Conservation (phyloP, 2,888 invertebrate species). For the Gnatocerus cornutus region DNA sequence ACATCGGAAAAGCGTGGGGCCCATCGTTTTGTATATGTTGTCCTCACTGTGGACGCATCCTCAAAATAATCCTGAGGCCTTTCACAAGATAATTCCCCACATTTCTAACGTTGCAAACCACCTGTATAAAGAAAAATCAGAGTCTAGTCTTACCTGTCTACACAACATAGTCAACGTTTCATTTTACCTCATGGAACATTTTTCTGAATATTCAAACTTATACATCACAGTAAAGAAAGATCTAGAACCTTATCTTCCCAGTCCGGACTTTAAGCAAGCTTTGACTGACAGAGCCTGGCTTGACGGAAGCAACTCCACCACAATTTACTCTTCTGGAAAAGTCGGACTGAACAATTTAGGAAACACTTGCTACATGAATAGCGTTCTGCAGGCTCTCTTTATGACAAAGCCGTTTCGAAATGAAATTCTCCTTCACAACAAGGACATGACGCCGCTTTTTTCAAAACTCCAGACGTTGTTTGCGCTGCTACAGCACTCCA, state of each 20-base stretch:
- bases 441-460: conserved; percentile 76
- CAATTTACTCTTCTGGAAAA: conserved; percentile 70
- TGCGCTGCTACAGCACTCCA: conserved; percentile 81
- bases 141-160: conserved; percentile 70
- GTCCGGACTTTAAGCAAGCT: conserved; percentile 62
- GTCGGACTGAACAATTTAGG: conserved; percentile 88
- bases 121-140: conserved; percentile 76
- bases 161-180: conserved; percentile 78
- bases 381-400: conserved; percentile 87
- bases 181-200: conserved; percentile 73
- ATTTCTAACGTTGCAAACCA: conserved; percentile 73
- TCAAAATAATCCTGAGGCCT: conserved; percentile 71
- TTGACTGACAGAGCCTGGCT: conserved; percentile 69
- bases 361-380: conserved; percentile 94
- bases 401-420: conserved; percentile 87
- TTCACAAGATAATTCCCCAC: conserved; percentile 75
- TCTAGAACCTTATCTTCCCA: conserved; percentile 64
- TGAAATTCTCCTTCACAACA: conserved; percentile 76
- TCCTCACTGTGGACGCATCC: conserved; percentile 77
- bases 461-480: conserved; percentile 81
- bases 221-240: conserved; percentile 66
- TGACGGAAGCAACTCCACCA: conserved; percentile 58
- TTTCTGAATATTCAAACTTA: conserved; percentile 66
- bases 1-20: conserved; percentile 74
- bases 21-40: conserved; percentile 79